Conservation (phyloP, 1,140 invertebrate genomes). For the Listronotus oregonensis region DNA sequence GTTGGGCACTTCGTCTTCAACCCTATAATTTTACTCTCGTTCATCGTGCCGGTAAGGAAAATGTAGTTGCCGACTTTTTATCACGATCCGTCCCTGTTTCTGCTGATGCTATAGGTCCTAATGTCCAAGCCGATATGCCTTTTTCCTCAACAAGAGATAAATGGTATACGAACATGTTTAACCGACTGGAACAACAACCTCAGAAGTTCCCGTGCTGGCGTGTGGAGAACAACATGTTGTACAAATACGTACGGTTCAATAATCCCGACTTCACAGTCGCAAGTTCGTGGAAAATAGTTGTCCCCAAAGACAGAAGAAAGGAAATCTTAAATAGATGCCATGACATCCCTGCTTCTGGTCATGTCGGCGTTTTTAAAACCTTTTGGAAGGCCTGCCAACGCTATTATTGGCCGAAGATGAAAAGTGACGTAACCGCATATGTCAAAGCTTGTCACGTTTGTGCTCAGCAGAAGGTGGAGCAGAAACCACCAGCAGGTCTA, state of each 20-base stretch:
- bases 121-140: background rate
- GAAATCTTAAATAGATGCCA: slow-evolving; percentile 25
- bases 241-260: slow-evolving; percentile 26
- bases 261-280: background rate
- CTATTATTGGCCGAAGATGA: slow-evolving; percentile 51
- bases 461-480: slow-evolving; percentile 41
- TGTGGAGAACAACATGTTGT: slow-evolving; percentile 23
- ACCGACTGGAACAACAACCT: slow-evolving; percentile 23
- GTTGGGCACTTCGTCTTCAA: slow-evolving; percentile 57
- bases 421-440: slow-evolving; percentile 39
- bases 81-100: slow-evolving; percentile 32
- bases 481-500: slow-evolving; percentile 37
- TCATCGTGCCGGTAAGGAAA: slow-evolving; percentile 50
- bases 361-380: slow-evolving; percentile 47
- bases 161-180: slow-evolving; percentile 24
- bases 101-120: slow-evolving; percentile 8
- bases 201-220: slow-evolving; percentile 27
- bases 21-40: slow-evolving; percentile 56
- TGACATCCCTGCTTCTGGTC: slow-evolving; percentile 28
- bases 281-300: slow-evolving; percentile 35
- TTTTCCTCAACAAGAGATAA: background rate
- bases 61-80: slow-evolving; percentile 35
- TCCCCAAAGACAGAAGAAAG: slow-evolving; percentile 23
- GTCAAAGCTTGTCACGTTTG: slow-evolving; percentile 45
- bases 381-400: slow-evolving; percentile 13